Base-by-base conservation (phyloP, 2,888 invertebrate genomes). In the Acleris literana region DNA sequence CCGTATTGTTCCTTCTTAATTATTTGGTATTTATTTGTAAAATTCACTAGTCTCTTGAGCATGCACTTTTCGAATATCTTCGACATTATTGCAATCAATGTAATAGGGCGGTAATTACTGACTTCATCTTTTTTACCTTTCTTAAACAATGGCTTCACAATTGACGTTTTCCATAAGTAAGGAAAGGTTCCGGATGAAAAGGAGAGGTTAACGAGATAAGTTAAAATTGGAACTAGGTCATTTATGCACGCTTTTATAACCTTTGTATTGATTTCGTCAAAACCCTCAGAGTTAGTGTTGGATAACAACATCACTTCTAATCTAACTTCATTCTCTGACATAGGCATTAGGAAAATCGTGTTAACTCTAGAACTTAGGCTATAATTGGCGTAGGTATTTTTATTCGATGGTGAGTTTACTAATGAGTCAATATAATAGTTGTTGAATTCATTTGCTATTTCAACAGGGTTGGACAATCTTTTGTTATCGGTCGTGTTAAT, bases 281-380 rank as follows among this genome's bases (percentile, higher is more conserved):
- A 55, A 5, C 43, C 55, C 18, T 55, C 55, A 1, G 55, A 39
- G 9, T 55, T 55, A 1, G 43, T 44, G 20, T 44, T 17, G 13
- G 43, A 43, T 20, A 55, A 5, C 2, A 44, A 55, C 43, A 16
- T 16, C 13, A 55, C 16, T 39, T 16, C 20, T 1, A 4, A 1
- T 2, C 17, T 20, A 16, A 55, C 22, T 16, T 55, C 55, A 13
- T 43, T 39, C 7, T 55, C 43, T 3, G 43, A 16, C 20, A 55
- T 20, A 43, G 55, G 55, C 18, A 22, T 55, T 7, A 55, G 18
- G 18, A 20, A 55, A 18, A 55, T 55, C 13, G 43, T 22, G 6
- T 55, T 55, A 16, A 9, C 33, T 11, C 18, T 20, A 7, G 22
- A 22, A 22, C n/a, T n/a, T n/a, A n/a, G n/a, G n/a, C n/a, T n/a